phyloP scores from a whole-genome alignment of 2,797 vertebrate genomes.

The Spheniscus humboldti region DNA sequence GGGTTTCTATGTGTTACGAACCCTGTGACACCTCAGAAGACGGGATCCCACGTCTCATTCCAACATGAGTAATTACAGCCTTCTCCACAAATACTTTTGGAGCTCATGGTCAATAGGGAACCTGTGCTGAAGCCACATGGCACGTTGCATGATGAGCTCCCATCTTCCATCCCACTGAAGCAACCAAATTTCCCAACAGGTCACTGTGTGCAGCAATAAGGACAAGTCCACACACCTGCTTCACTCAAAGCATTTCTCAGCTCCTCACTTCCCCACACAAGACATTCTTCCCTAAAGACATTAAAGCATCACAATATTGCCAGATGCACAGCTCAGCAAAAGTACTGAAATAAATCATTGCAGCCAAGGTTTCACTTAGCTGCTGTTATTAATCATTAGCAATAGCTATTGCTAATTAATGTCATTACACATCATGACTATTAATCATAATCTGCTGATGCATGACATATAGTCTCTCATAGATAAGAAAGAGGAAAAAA shows the following conservation, averaged over 20 bases:
- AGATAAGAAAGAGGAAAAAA: background rate
- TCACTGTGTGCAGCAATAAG: background rate
- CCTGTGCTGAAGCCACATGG: background rate
- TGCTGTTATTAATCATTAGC: conserved; percentile 53
- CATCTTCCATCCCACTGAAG: background rate
- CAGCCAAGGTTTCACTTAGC: conserved; percentile 8
- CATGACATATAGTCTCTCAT: background rate
- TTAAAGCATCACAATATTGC: background rate
- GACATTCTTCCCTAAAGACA: background rate
- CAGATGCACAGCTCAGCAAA: background rate
- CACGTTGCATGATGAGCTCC: rapidly evolving
- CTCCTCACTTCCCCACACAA: background rate
- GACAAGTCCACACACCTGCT: background rate
- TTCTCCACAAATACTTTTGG: background rate
- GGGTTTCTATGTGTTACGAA: background rate
- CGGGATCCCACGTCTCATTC: background rate
- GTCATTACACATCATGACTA: conserved; percentile 29
- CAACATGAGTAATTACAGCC: background rate
- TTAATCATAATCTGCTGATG: conserved; percentile 54
- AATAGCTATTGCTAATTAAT: conserved; percentile 52
- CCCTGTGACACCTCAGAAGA: background rate
- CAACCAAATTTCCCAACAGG: background rate
- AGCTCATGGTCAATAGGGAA: background rate
- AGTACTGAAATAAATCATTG: conserved; percentile 27
- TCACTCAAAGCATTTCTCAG: background rate